These are phyloP conservation scores for Podarcis muralis DNA, from an alignment of 2,113 vertebrate species.

Conservation along the genomic window DNA sequence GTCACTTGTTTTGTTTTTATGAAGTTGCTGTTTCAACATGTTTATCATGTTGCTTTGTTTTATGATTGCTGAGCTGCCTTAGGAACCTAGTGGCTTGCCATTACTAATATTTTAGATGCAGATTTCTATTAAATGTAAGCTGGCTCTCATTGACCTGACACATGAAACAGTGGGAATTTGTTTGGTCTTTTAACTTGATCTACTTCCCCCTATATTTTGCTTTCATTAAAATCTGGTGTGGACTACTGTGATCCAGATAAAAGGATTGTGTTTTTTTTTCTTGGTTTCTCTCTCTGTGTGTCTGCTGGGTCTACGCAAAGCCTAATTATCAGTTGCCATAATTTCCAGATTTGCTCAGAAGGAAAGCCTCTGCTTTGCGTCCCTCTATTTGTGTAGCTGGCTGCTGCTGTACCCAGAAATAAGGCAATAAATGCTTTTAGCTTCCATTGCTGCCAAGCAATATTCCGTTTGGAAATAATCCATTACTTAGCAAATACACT, in stretches of 20 bases:
- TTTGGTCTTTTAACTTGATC: neutral
- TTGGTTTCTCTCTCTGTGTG: too few relatives aligned
- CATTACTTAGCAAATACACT: conserved; percentile 65
- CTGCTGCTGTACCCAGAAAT: conserved; percentile 64
- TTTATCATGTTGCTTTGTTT: neutral
- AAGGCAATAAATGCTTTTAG: conserved; percentile 67
- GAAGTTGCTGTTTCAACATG: neutral
- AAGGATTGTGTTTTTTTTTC: neutral
- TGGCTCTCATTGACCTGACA: neutral
- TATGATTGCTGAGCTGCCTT: neutral
- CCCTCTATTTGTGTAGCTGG: conserved; percentile 58
- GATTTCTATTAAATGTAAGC: neutral
- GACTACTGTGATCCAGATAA: neutral
- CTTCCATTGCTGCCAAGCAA: conserved; percentile 71
- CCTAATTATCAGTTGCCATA: neutral
- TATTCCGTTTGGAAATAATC: conserved; percentile 74
- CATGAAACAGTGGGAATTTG: neutral
- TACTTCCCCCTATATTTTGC: neutral
- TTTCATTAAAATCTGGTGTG: neutral
- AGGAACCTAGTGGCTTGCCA: neutral
- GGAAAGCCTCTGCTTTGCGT: conserved; percentile 52
- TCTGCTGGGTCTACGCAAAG: neutral
- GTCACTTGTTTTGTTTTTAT: neutral
- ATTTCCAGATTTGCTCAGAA: conserved; percentile 32
- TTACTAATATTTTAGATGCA: neutral